Evolutionary conservation across 2,888 invertebrate genomes (phyloP), one percentile per base, ranked within the genome.

Genomic region (Ganaspis brasiliensis): DNA sequence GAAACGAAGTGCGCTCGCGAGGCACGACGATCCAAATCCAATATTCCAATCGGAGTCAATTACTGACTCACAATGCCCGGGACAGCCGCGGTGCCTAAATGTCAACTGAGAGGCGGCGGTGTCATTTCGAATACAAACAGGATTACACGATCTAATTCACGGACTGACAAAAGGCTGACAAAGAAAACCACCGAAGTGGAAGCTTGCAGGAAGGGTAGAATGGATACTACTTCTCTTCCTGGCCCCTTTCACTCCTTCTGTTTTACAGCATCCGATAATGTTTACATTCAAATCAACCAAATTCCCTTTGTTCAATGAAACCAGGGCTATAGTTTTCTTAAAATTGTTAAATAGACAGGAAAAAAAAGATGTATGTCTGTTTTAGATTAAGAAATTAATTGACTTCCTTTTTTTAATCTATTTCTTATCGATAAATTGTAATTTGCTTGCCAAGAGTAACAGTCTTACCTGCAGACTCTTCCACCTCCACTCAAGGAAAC

Each of bases 41-140:
- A 90, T 90, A 87, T 89, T 89, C 89, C 89, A 90, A 90, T 91
- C 91, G 88, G 89, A 90, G 89, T 91, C 91, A 91, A 91, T 91
- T 91, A 91, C 88, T 83, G 85, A 77, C 81, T 85, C 85, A 90
- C 90, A 91, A 90, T 89, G 86, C 84, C 67, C 82, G 83, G 83
- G 79, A 80, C 81, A 45, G 83, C 85, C 82, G 79, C 79, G 84
- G 87, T 85, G 85, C 87, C 87, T 89, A 88, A 90, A 89, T 87
- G 89, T 89, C 90, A 89, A 89, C 86, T 84, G 82, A 85, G 85
- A 87, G 86, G 87, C 87, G 87, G 83, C 87, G 86, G 89, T 90
- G 90, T 91, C 90, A 89, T 90, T 90, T 89, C 89, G 86, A 88
- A 86, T 89, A 89, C 91, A 90, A 91, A 91, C 89, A 89, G 89